Conservation (phyloP, 2,888 invertebrate genomes). For the Conistra vaccinii region DNA sequence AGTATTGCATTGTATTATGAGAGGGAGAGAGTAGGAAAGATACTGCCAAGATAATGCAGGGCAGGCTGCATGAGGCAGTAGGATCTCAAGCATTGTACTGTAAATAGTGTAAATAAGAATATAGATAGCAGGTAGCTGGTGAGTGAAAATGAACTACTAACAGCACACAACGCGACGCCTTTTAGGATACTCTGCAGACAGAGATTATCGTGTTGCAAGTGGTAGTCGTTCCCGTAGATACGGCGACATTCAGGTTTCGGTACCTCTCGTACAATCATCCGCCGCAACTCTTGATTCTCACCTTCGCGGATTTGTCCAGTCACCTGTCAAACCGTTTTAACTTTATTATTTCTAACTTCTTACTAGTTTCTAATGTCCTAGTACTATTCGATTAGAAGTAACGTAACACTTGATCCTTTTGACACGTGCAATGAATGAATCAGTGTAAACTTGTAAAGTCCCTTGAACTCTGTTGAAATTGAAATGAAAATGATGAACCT, state of each 20-base stretch:
- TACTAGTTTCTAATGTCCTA: constrained; percentile 44
- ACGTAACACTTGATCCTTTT: constrained; percentile 55
- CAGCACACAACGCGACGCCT: constrained; percentile 86
- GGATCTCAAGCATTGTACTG: not conserved
- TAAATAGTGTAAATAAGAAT: not conserved
- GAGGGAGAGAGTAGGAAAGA: not conserved
- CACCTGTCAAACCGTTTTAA: constrained; percentile 71
- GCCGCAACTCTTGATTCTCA: constrained; percentile 84
- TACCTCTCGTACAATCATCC: constrained; percentile 84
- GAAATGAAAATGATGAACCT: constrained; percentile 1
- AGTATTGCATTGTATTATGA: not conserved
- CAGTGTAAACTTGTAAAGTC: constrained; percentile 25
- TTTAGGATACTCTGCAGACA: constrained; percentile 82
- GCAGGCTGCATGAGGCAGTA: not conserved
- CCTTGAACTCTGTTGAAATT: constrained; percentile 10
- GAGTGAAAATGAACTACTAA: constrained; percentile 67
- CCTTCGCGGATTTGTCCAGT: constrained; percentile 87
- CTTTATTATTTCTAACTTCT: constrained; percentile 17
- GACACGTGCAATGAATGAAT: constrained; percentile 8
- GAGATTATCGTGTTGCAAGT: constrained; percentile 85
- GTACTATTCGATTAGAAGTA: constrained; percentile 61
- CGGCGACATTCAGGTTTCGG: constrained; percentile 78
- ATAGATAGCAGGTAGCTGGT: too few relatives aligned
- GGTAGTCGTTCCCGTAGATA: constrained; percentile 85
- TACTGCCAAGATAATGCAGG: not conserved